Conservation (phyloP, 1,140 invertebrate species). For the Trinorchestia longiramus region DNA sequence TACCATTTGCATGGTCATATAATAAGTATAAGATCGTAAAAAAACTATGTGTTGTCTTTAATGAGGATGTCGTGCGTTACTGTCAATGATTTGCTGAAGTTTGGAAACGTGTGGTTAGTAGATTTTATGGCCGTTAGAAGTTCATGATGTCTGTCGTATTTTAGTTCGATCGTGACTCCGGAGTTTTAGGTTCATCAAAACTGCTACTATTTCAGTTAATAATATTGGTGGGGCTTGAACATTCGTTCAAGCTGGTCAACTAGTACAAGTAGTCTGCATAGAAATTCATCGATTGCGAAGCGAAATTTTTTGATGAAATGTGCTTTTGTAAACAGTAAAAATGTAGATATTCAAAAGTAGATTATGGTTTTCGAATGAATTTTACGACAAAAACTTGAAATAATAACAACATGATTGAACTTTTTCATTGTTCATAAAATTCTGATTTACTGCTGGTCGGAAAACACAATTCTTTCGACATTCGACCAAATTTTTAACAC, state of each 20-base stretch:
- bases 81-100: background rate
- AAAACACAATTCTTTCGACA: too few species aligned
- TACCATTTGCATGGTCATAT: background rate
- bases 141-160: background rate
- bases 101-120: background rate
- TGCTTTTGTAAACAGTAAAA: background rate
- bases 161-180: background rate
- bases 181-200: background rate
- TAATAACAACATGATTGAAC: too few species aligned
- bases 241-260: background rate
- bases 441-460: too few species aligned
- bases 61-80: background rate
- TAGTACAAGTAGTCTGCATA: background rate
- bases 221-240: background rate
- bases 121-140: background rate
- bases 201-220: background rate
- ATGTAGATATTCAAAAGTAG: background rate
- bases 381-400: too few species aligned
- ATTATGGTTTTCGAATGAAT: background rate
- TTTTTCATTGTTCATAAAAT: too few species aligned
- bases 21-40: background rate
- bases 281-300: background rate
- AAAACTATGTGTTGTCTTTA: background rate
- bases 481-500: background rate
- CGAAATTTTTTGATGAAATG: too few species aligned